phyloP scores from a whole-genome alignment of 1,140 invertebrate species.

The Mya arenaria region DNA sequence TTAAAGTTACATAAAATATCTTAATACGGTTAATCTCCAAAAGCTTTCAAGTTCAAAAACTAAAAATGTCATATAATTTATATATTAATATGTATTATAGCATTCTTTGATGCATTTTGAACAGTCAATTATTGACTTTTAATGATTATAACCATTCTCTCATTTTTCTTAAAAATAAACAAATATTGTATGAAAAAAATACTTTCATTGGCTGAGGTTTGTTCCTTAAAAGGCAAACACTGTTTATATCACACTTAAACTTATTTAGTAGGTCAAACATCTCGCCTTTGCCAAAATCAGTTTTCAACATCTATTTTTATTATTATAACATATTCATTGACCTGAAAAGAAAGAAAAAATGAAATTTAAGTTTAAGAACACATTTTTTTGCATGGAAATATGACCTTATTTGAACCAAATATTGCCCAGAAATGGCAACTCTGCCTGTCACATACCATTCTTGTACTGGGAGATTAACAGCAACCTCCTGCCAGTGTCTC shows the following conservation, averaged over 20 bases:
- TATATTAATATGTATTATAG: too few species aligned
- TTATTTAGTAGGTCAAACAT: too few species aligned
- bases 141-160: too few species aligned
- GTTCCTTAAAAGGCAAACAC: too few species aligned
- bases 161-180: too few species aligned
- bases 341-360: neutral
- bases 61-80: too few species aligned
- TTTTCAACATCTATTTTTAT: neutral
- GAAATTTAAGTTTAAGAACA: neutral
- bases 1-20: neutral
- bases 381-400: neutral
- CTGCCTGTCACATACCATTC: slow-evolving; percentile 83
- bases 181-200: too few species aligned
- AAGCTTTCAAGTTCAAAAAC: neutral
- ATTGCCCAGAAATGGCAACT: neutral
- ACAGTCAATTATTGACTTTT: too few species aligned
- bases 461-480: slow-evolving; percentile 90
- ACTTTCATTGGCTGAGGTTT: too few species aligned
- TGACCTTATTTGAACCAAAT: neutral
- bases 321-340: neutral
- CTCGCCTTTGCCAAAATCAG: too few species aligned
- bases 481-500: slow-evolving; percentile 99
- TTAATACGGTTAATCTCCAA: neutral
- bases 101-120: neutral
- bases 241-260: too few species aligned